These are phyloP conservation scores for Heliconius hewitsoni DNA, from an alignment of 1,140 invertebrate species.

Conservation along the genomic window DNA sequence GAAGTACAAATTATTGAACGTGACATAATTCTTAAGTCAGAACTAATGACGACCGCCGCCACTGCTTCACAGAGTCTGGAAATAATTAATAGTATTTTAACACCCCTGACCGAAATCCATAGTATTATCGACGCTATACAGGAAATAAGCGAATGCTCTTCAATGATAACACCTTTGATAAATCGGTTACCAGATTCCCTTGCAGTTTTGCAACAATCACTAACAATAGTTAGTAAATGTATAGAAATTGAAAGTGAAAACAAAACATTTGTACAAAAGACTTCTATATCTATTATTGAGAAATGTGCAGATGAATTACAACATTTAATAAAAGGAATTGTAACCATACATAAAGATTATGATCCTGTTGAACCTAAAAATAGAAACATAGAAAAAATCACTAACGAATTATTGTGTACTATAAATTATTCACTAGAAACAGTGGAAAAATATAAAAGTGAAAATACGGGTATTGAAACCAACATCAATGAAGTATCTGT, in stretches of 20 bases:
- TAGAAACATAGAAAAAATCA: slow-evolving; percentile 69
- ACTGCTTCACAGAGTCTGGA: slow-evolving; percentile 84
- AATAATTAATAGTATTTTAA: slow-evolving; percentile 83
- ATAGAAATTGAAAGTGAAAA: slow-evolving; percentile 84
- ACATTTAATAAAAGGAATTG: slow-evolving; percentile 52
- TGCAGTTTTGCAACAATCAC: slow-evolving; percentile 83
- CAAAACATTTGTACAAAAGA: slow-evolving; percentile 84
- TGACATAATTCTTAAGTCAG: slow-evolving; percentile 83
- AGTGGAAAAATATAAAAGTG: slow-evolving; percentile 72
- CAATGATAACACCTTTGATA: slow-evolving; percentile 78
- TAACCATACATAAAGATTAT: slow-evolving; percentile 43
- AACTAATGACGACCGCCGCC: slow-evolving; percentile 83
- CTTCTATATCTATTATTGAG: slow-evolving; percentile 84
- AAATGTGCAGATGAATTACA: slow-evolving; percentile 81
- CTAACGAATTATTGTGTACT: slow-evolving; percentile 77
- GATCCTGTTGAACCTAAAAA: slow-evolving; percentile 47
- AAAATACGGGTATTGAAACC: slow-evolving; percentile 77
- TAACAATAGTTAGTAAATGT: slow-evolving; percentile 86
- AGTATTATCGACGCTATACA: slow-evolving; percentile 80
- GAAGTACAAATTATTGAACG: slow-evolving; percentile 82
- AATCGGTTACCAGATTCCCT: slow-evolving; percentile 83
- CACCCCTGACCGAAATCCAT: slow-evolving; percentile 85
- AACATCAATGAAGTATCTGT: slow-evolving; percentile 71
- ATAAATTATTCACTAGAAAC: slow-evolving; percentile 80
- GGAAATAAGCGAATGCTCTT: slow-evolving; percentile 63